Evolutionary conservation across 2,113 vertebrate species (phyloP).

Genomic region (Catharus fuscescens): DNA sequence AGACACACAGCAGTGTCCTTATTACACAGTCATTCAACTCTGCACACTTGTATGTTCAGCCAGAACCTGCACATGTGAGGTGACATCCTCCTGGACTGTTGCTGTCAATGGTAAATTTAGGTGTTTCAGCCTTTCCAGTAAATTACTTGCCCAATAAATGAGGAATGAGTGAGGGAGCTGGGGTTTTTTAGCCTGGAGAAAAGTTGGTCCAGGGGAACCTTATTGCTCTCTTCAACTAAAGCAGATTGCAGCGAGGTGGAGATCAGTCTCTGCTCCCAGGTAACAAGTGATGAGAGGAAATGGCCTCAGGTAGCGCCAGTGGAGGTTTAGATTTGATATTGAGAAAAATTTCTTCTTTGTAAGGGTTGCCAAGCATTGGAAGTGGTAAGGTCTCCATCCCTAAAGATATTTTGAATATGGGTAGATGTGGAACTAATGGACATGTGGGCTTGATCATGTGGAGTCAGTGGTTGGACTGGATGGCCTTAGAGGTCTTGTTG

Average conservation of each 20-base stretch:
- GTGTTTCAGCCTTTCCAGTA: not conserved
- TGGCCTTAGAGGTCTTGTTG: not conserved
- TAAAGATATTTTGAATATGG: not conserved
- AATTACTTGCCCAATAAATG: not conserved
- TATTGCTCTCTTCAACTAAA: rapidly evolving
- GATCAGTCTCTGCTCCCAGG: no score
- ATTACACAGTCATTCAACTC: not conserved
- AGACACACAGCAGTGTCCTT: not conserved
- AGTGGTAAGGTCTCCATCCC: not conserved
- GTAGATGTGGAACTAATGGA: no score
- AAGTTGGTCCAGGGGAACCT: not conserved
- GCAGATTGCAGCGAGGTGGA: rapidly evolving
- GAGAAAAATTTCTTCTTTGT: not conserved
- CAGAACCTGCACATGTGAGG: not conserved
- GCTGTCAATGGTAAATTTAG: not conserved
- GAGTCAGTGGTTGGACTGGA: not conserved
- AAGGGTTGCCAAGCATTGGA: not conserved
- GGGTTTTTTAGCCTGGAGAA: not conserved
- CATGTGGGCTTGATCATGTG: not conserved
- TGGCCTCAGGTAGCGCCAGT: not conserved
- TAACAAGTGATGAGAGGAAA: not conserved
- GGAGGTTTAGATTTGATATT: not conserved
- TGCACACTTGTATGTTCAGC: not conserved
- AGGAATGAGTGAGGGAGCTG: not conserved
- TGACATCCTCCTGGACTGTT: not conserved